Conservation (phyloP, 2,797 vertebrate genomes). For the Loriculus beryllinus region DNA sequence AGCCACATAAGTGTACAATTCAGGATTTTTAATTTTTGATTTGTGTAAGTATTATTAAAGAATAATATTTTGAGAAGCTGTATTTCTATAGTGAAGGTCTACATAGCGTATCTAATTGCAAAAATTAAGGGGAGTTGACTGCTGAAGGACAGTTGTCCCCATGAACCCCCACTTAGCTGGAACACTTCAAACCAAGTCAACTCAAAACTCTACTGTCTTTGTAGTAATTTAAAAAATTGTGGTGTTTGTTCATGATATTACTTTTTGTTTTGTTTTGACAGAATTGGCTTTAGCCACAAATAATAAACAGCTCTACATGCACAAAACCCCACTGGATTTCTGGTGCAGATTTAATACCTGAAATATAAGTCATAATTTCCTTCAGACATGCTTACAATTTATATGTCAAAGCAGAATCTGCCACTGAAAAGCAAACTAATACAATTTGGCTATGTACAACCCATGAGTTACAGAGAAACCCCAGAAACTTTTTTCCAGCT, state of each 20-base stretch:
- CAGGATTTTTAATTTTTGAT: not conserved
- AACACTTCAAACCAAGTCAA: not conserved
- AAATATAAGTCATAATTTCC: fast-evolving
- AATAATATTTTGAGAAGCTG: not conserved
- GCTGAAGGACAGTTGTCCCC: not conserved
- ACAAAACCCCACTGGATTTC: not conserved
- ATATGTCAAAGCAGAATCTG: not conserved
- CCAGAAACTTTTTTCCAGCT: not conserved
- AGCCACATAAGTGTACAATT: not conserved
- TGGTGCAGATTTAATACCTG: not conserved
- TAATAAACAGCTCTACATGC: not conserved
- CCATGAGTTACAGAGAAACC: not conserved
- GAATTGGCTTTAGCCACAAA: not conserved
- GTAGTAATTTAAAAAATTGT: not conserved
- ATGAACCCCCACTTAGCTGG: not conserved
- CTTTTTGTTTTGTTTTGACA: not conserved
- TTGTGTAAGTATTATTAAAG: not conserved
- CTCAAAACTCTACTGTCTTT: not conserved
- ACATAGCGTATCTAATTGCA: not conserved
- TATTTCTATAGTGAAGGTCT: not conserved
- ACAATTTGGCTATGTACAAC: not conserved
- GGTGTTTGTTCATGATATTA: not conserved
- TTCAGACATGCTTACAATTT: not conserved
- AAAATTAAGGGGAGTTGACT: not conserved
- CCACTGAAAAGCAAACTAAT: not conserved